Evolutionary conservation across 2,888 invertebrate genomes (phyloP).

Genomic region (Orthosia gothica): DNA sequence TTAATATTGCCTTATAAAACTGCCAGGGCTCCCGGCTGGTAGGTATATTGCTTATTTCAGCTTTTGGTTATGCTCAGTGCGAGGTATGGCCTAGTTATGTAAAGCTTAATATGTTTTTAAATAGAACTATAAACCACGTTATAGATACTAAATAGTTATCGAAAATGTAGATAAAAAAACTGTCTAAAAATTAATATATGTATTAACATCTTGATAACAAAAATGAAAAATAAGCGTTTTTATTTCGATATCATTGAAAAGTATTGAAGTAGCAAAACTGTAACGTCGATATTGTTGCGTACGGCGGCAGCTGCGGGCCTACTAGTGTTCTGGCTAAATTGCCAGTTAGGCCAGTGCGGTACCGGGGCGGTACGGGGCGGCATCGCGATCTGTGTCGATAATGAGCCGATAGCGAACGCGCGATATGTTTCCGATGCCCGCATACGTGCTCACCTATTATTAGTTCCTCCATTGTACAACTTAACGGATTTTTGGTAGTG

Average conservation of each 20-base stretch:
- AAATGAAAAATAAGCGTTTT: slow-evolving; percentile 6
- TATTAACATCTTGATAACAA: slow-evolving; percentile 22
- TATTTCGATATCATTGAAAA: slow-evolving; percentile 35
- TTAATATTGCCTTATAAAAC: not conserved
- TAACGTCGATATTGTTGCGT: slow-evolving; percentile 38
- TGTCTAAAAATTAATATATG: not conserved
- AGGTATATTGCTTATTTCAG: not conserved
- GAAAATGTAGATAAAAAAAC: not conserved
- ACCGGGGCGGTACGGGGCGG: slow-evolving; percentile 19
- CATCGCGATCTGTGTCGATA: slow-evolving; percentile 70
- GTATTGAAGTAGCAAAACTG: slow-evolving; percentile 45
- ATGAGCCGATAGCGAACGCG: slow-evolving; percentile 67
- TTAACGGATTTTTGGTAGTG: slow-evolving; percentile 70
- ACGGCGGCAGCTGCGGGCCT: slow-evolving; percentile 47
- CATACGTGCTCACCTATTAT: slow-evolving; percentile 73
- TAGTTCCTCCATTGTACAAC: slow-evolving; percentile 67
- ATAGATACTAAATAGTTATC: not conserved
- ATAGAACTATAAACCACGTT: not conserved
- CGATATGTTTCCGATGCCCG: slow-evolving; percentile 73
- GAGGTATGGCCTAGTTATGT: not conserved
- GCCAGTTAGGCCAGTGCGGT: slow-evolving; percentile 47
- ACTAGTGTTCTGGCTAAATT: slow-evolving; percentile 46
- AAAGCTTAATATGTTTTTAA: not conserved
- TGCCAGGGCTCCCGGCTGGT: not conserved
- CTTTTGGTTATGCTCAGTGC: not conserved